Evolutionary conservation across 2,888 invertebrate genomes (phyloP).

Genomic region (Diaperis boleti): DNA sequence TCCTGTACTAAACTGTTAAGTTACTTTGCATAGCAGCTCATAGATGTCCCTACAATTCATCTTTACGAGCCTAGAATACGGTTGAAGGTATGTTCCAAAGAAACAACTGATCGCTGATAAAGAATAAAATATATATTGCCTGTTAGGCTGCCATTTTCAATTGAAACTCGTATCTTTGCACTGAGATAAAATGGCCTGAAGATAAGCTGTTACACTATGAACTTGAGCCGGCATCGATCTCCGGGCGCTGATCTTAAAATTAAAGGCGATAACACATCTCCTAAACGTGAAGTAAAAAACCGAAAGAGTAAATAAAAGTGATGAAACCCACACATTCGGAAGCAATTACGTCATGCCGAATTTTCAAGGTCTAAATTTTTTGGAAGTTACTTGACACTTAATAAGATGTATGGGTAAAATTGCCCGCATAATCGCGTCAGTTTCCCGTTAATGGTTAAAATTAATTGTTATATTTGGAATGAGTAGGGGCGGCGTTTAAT

Average conservation of each 20-base stretch:
- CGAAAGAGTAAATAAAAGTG: conserved; percentile 3
- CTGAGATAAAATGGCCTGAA: conserved; percentile 7
- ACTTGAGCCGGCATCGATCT: background rate
- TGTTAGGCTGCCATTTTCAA: too few relatives aligned
- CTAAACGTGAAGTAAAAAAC: background rate
- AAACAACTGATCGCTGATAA: background rate
- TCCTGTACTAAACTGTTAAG: too few relatives aligned
- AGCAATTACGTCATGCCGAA: conserved; percentile 31
- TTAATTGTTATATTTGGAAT: conserved; percentile 25
- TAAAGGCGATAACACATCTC: background rate
- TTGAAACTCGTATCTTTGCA: conserved; percentile 23
- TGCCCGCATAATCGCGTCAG: conserved; percentile 33
- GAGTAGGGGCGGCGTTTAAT: conserved; percentile 32
- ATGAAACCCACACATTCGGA: conserved; percentile 24
- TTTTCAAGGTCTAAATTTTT: conserved; percentile 28
- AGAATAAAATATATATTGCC: conserved; percentile 2
- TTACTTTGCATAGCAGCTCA: too few relatives aligned
- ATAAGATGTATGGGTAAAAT: conserved; percentile 36
- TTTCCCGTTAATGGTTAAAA: conserved; percentile 34
- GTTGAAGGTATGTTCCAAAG: background rate
- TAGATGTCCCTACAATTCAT: too few relatives aligned
- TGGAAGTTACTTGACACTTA: conserved; percentile 24
- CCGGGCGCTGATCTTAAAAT: conserved; percentile 9
- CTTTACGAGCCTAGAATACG: too few relatives aligned
- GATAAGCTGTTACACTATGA: conserved; percentile 9